Base-by-base conservation (phyloP, 2,888 invertebrate species). In the Spialia ferax region DNA sequence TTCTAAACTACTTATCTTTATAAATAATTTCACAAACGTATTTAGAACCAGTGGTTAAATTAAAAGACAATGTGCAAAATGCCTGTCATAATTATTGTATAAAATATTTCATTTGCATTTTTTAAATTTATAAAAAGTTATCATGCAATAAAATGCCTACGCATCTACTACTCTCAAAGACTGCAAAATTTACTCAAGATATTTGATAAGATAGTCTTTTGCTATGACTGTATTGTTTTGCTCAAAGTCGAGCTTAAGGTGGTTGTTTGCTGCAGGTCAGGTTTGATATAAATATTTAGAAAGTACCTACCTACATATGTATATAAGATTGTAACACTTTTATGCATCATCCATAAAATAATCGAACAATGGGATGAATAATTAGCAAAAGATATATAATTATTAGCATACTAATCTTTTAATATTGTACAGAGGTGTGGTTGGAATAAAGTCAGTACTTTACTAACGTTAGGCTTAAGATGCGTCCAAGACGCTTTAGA, bases 401-500 rank as follows among this genome's bases (percentile, higher is more conserved):
- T n/a, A 48, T 10, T 20, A 48, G 48, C 48, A 45, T 45, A 45
- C 6, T 54, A 35, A 63, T n/a, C 13, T 63, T 2, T 62, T 38
- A 10, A 20, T 38, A 11, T 38, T 63, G 8, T 29, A 29, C 5
- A 4, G 5, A 29, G 29, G 42, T 45, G 54, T 63, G 38, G 22
- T 50, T 50, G 48, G 35, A 35, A 50, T 65, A 18, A 59, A 69
- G 71, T 71, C 69, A 74, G 70, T 73, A 69, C 62, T 75, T 73
- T 75, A 78, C 76, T 82, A 82, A 82, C 73, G 71, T 68, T 83
- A 83, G 82, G 48, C 68, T 68, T 83, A 86, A 84, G 79, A 13
- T 74, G 79, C 88, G 89, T 89, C 89, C 75, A 85, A 89, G 89
- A 89, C 88, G 90, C 26, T 76, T 75, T 84, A 82, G 74, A 81